phyloP scores from a whole-genome alignment of 2,113 vertebrate genomes.

The Psilopogon haemacephalus region DNA sequence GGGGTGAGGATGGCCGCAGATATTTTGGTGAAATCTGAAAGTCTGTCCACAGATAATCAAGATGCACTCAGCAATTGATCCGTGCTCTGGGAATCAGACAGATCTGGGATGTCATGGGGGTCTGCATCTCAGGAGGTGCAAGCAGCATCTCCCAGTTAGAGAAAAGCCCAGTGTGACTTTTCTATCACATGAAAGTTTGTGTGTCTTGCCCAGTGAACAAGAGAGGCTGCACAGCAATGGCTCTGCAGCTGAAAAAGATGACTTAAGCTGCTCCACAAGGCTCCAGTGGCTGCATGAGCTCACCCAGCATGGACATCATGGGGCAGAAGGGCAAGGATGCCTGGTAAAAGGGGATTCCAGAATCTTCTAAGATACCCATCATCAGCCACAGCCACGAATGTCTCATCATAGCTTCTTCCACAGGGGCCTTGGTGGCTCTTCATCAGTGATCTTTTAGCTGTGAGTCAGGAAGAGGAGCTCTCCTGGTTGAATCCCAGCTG shows the following conservation, averaged over 20 bases:
- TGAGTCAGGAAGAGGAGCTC: neutral
- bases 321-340: neutral
- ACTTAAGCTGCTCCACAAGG: neutral
- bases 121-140: neutral
- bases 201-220: neutral
- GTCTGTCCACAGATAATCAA: neutral
- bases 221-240: neutral
- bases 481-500: neutral
- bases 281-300: neutral
- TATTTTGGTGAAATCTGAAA: neutral
- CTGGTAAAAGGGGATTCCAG: neutral
- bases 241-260: neutral
- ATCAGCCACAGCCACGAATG: neutral
- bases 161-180: neutral
- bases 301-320: rapidly evolving
- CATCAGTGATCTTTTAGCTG: neutral
- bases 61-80: neutral
- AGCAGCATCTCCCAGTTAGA: neutral
- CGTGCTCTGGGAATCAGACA: neutral
- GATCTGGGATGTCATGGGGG: neutral
- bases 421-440: neutral
- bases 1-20: neutral
- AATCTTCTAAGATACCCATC: neutral
- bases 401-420: neutral
- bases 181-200: neutral